phyloP scores from a whole-genome alignment of 1,140 invertebrate genomes.

The Cyrtorhinus lividipennis region DNA sequence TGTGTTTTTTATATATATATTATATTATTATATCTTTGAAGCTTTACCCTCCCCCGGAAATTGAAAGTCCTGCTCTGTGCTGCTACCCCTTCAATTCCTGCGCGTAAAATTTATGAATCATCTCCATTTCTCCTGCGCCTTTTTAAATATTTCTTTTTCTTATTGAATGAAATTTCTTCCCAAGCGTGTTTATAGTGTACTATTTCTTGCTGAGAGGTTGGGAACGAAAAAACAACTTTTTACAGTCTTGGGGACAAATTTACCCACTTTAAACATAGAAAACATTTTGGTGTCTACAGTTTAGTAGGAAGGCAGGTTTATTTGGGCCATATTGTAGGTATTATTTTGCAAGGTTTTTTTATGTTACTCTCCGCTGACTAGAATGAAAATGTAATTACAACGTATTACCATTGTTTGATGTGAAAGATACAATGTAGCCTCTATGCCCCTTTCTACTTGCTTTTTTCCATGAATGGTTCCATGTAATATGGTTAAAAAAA shows the following conservation, averaged over 20 bases:
- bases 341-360: background rate
- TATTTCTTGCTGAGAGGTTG: background rate
- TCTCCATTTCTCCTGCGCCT: background rate
- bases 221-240: background rate
- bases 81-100: background rate
- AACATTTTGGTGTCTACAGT: no score
- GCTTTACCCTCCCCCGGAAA: background rate
- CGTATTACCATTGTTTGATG: background rate
- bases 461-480: background rate
- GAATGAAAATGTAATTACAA: background rate
- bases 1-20: conserved; percentile 9
- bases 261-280: no score
- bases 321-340: background rate
- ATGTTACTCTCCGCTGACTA: background rate
- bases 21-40: conserved; percentile 10
- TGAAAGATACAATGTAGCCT: background rate
- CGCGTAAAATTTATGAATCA: background rate
- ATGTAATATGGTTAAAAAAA: background rate
- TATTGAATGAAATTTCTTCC: background rate
- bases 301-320: no score
- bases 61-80: background rate
- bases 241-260: no score
- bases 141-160: background rate
- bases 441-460: background rate
- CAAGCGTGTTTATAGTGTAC: background rate